phyloP scores from a whole-genome alignment of 2,113 vertebrate species.

The Tor tambroides region DNA sequence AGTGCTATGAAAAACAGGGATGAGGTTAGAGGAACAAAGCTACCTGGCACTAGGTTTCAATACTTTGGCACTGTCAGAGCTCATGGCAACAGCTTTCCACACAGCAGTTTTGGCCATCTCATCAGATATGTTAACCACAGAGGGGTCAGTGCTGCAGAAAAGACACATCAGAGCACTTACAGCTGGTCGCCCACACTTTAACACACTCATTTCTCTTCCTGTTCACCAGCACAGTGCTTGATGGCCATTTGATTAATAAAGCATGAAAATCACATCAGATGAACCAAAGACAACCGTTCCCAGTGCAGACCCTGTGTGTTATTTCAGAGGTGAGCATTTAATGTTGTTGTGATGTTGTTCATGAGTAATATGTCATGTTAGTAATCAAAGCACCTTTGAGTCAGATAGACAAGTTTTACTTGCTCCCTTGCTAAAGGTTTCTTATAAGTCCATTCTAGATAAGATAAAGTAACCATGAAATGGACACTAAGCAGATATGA shows the following conservation, averaged over 20 bases:
- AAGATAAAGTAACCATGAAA: not conserved
- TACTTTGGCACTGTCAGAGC: slow-evolving; percentile 84
- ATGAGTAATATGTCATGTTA: slow-evolving; percentile 8
- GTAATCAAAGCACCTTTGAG: not conserved
- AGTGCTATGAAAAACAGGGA: not conserved
- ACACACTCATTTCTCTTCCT: slow-evolving; percentile 22
- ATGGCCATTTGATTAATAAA: slow-evolving; percentile 21
- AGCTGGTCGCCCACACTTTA: slow-evolving; percentile 46
- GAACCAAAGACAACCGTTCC: not conserved
- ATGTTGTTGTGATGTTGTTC: not conserved
- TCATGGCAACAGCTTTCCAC: slow-evolving; percentile 91
- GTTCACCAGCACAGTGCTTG: slow-evolving; percentile 27
- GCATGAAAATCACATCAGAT: not conserved
- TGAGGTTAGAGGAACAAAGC: slow-evolving; percentile 57
- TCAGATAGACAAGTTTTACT: not conserved
- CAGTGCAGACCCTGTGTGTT: not conserved
- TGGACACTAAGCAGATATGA: not conserved
- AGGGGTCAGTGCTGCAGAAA: slow-evolving; percentile 86
- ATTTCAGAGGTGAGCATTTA: not conserved
- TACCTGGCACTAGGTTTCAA: slow-evolving; percentile 85
- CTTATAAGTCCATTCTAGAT: not conserved
- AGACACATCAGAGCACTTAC: slow-evolving; percentile 71
- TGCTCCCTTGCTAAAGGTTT: not conserved
- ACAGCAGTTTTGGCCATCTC: slow-evolving; percentile 96
- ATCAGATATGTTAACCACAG: slow-evolving; percentile 95